Conservation (phyloP, 1,140 invertebrate species). For the Hypsibius dujardini region DNA sequence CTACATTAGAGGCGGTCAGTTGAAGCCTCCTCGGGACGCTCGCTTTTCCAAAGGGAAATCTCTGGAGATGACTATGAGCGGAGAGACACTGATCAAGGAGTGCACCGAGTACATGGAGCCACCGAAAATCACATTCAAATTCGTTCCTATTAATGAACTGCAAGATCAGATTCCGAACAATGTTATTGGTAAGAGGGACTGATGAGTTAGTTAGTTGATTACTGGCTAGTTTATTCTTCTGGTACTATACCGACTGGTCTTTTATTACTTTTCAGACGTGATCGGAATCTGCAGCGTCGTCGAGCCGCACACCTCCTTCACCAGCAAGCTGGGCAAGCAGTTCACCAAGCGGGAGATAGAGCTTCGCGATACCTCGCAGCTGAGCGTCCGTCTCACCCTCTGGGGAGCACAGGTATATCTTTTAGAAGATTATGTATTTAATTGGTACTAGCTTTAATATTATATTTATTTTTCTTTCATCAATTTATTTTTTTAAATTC, state of each 20-base stretch:
- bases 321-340: slow-evolving; percentile 54
- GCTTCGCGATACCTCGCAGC: slow-evolving; percentile 64
- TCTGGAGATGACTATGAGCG: slow-evolving; percentile 81
- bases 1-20: too few relatives aligned
- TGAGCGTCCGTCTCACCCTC: slow-evolving; percentile 46
- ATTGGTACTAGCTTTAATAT: too few relatives aligned
- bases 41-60: slow-evolving; percentile 43
- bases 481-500: too few relatives aligned
- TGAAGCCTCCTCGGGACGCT: too few relatives aligned
- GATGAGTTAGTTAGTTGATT: neutral
- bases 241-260: too few relatives aligned
- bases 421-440: too few relatives aligned
- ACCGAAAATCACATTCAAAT: slow-evolving; percentile 63
- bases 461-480: too few relatives aligned
- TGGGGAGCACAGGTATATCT: slow-evolving; percentile 36
- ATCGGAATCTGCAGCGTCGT: slow-evolving; percentile 66
- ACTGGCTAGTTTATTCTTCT: too few relatives aligned
- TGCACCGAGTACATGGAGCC: slow-evolving; percentile 43
- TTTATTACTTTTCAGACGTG: slow-evolving; percentile 45
- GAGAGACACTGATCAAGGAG: slow-evolving; percentile 48
- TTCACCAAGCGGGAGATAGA: slow-evolving; percentile 71
- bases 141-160: slow-evolving; percentile 57
- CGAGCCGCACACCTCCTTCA: slow-evolving; percentile 52
- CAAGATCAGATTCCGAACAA: slow-evolving; percentile 46
- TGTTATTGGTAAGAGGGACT: slow-evolving; percentile 44